These are phyloP conservation scores for Harpalus rufipes DNA, from an alignment of 2,888 invertebrate genomes.

Conservation along the genomic window DNA sequence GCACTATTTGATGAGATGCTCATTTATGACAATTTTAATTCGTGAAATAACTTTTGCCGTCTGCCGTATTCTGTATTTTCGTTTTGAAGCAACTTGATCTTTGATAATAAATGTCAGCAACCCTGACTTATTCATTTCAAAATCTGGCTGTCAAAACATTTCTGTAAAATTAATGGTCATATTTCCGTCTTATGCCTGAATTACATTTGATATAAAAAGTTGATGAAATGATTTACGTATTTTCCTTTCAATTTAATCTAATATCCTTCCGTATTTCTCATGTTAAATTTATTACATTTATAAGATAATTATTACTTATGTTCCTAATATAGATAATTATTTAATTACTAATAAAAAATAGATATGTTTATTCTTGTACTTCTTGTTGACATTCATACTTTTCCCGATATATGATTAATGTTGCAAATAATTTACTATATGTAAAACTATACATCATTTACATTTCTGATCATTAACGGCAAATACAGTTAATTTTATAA, in stretches of 20 bases:
- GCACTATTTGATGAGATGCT: no score
- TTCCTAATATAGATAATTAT: not conserved
- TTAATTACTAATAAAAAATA: slow-evolving; percentile 4
- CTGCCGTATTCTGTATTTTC: no score
- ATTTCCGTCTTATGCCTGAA: no score
- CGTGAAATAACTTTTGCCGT: no score
- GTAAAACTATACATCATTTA: not conserved
- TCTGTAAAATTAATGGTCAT: no score
- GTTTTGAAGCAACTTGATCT: no score
- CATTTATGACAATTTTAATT: no score
- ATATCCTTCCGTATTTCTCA: not conserved
- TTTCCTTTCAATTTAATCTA: not conserved
- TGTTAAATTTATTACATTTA: not conserved
- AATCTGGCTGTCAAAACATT: no score
- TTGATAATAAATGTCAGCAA: no score
- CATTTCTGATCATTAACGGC: not conserved
- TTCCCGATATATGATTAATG: slow-evolving; percentile 2
- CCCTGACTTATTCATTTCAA: no score
- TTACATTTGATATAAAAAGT: not conserved
- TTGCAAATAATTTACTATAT: not conserved
- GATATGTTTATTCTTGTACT: not conserved
- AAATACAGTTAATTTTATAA: slow-evolving; percentile 12
- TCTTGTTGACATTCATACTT: slow-evolving; percentile 8
- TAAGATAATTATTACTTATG: not conserved
- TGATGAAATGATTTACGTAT: not conserved